Percentiles rank a stretch among this genome's conserved stretches.
Conservation (phyloP, 2,797 vertebrate species). For the Typhlichthys subterraneus region DNA sequence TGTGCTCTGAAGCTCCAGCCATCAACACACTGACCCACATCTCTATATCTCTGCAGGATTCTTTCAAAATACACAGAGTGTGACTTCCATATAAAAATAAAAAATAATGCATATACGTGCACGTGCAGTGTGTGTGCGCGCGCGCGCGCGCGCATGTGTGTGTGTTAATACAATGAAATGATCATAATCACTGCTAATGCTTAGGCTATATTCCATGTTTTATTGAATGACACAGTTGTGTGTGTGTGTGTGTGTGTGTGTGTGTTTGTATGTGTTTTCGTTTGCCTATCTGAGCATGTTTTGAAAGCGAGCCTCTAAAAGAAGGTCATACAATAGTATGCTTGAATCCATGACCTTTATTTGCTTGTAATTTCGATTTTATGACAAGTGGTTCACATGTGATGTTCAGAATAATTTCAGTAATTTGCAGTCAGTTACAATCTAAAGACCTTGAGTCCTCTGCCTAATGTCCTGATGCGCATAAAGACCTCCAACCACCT, state of each 20-base stretch:
- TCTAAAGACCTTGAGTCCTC: constrained; percentile 44
- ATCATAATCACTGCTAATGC: too few relatives aligned
- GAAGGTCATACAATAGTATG: neutral
- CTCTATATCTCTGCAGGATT: constrained; percentile 38
- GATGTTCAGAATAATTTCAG: neutral
- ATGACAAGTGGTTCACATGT: neutral
- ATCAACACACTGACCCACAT: constrained; percentile 75
- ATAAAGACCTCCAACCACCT: constrained; percentile 48
- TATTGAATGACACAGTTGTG: neutral
- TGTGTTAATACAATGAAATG: neutral
- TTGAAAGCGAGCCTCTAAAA: neutral
- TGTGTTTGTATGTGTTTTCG: neutral
- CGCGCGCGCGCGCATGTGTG: neutral
- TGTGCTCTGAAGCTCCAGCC: constrained; percentile 69
- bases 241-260: neutral
- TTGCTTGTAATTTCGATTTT: neutral
- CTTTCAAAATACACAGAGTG: constrained; percentile 36
- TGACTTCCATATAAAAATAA: constrained; percentile 1
- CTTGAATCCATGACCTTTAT: neutral
- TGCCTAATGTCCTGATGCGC: constrained; percentile 6
- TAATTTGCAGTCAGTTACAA: neutral
- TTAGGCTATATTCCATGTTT: too few relatives aligned
- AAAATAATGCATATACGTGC: too few relatives aligned
- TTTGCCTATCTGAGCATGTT: neutral
- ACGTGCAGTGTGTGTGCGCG: neutral